Conservation (phyloP, 2,888 invertebrate species). For the Limenitis arthemis region DNA sequence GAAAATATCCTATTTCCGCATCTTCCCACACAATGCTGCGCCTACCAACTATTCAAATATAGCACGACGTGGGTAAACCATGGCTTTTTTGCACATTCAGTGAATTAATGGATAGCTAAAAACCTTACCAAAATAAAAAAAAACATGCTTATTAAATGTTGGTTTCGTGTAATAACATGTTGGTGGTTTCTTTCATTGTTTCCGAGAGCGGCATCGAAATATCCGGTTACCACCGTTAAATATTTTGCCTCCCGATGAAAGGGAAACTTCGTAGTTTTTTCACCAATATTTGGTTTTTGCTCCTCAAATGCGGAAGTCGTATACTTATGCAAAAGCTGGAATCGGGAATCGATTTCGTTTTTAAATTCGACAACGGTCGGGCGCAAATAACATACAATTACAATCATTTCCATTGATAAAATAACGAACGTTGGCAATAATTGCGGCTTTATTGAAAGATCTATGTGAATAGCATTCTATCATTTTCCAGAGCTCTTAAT, state of each 20-base stretch:
- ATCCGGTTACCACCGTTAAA: conserved; percentile 72
- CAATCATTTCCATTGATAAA: conserved; percentile 37
- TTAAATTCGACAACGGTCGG: conserved; percentile 43
- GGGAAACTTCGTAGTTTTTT: conserved; percentile 68
- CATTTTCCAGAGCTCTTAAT: conserved; percentile 48
- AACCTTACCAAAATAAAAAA: conserved; percentile 59
- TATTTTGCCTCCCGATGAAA: conserved; percentile 69
- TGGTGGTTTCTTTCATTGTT: conserved; percentile 68
- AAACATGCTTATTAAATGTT: conserved; percentile 70
- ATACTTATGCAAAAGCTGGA: conserved; percentile 66
- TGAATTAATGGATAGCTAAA: conserved; percentile 72
- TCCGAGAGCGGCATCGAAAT: conserved; percentile 61
- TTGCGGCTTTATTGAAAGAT: conserved; percentile 42
- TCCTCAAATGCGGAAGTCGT: conserved; percentile 61
- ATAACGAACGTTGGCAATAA: conserved; percentile 43
- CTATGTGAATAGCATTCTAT: conserved; percentile 39
- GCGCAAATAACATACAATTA: conserved; percentile 63
- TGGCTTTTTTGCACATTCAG: conserved; percentile 53
- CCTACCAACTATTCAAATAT: conserved; percentile 69
- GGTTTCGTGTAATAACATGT: conserved; percentile 71
- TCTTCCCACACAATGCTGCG: conserved; percentile 68
- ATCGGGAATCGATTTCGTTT: conserved; percentile 60
- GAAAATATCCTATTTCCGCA: conserved; percentile 74
- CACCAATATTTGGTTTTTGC: conserved; percentile 61
- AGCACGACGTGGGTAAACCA: conserved; percentile 53